Evolutionary conservation across 2,888 invertebrate genomes (phyloP), one percentile per base, ranked within the genome.

Genomic region (Oligia strigilis): DNA sequence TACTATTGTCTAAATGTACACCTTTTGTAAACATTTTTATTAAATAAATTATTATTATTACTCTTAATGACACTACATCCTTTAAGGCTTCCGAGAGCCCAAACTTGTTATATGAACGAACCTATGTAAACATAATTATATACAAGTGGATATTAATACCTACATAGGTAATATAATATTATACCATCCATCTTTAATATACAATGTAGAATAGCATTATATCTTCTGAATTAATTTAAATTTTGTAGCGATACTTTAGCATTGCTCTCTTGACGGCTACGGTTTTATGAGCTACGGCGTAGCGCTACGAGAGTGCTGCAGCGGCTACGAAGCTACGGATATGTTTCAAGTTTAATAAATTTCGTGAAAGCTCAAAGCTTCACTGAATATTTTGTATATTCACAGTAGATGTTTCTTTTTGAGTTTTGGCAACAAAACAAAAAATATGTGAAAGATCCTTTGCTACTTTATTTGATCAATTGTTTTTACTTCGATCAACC

Each of bases 241-340:
- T 71, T 71, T 55, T 9, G 58, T n/a, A 72, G 40, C 40, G n/a
- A 72, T 72, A 72, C 40, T 72, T 66, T 49, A 52, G 58, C 49
- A 52, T 72, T 77, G 49, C 78, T 77, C 70, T 72, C 52, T 52
- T 60, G 66, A 80, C 66, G 55, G 36, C 60, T 11, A 36, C n/a
- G 14, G 23, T 73, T 86, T 82, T 83, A 77, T 81, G 78, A 78
- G 85, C 83, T 85, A 85, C 83, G 86, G 58, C 83, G 83, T 82
- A 87, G 84, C 77, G 84, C 87, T 87, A 85, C 85, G 76, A 82
- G 66, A 73, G 67, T 77, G 75, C 87, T 87, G 86, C 87, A 67
- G 46, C 62, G 13, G 82, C 83, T 83, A 79, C 80, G 81, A 73
- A 52, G 74, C 76, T 82, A 77, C 81, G 72, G 69, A 60, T 67